A percentile compares a stretch with the other conserved stretches of the same genome.
Evolutionary conservation across 53 echinoderm and acorn worm species (phyloP).

Genomic region (Pentamera pediparva): DNA sequence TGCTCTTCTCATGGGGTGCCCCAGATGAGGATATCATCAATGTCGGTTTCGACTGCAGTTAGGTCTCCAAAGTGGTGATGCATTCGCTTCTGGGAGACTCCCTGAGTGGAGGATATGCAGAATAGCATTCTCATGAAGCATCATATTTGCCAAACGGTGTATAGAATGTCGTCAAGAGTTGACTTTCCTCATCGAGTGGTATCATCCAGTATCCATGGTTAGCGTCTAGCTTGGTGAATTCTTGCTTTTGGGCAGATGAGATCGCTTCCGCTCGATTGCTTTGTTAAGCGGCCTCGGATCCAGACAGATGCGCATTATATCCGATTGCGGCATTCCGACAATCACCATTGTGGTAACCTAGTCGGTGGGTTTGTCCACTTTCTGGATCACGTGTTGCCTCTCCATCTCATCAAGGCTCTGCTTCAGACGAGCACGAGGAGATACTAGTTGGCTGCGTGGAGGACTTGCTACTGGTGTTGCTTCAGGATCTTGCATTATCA

Average conservation of each 20-base stretch:
- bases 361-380: slow-evolving; percentile 45
- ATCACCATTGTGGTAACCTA: slow-evolving; percentile 50
- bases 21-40: too few relatives aligned
- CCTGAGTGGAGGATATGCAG: too few relatives aligned
- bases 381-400: too few relatives aligned
- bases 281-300: slow-evolving; percentile 53
- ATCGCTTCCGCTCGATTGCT: too few relatives aligned
- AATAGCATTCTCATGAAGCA: too few relatives aligned
- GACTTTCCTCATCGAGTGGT: slow-evolving; percentile 32
- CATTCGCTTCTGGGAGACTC: too few relatives aligned
- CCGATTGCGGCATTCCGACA: neutral
- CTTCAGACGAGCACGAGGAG: slow-evolving; percentile 29
- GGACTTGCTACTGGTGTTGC: slow-evolving; percentile 43
- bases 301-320: slow-evolving; percentile 35
- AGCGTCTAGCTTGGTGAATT: slow-evolving; percentile 57
- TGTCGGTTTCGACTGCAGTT: too few relatives aligned
- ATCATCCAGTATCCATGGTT: slow-evolving; percentile 57
- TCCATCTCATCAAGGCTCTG: slow-evolving; percentile 21
- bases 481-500: slow-evolving; percentile 7
- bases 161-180: too few relatives aligned
- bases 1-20: too few relatives aligned
- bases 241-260: slow-evolving; percentile 32
- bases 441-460: too few relatives aligned
- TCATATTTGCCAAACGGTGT: too few relatives aligned
- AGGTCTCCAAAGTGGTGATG: too few relatives aligned